Percentiles rank a stretch among this genome's conserved stretches.
phyloP scores from a whole-genome alignment of 2,888 invertebrate genomes.

The Caenorhabditis imperialis region DNA sequence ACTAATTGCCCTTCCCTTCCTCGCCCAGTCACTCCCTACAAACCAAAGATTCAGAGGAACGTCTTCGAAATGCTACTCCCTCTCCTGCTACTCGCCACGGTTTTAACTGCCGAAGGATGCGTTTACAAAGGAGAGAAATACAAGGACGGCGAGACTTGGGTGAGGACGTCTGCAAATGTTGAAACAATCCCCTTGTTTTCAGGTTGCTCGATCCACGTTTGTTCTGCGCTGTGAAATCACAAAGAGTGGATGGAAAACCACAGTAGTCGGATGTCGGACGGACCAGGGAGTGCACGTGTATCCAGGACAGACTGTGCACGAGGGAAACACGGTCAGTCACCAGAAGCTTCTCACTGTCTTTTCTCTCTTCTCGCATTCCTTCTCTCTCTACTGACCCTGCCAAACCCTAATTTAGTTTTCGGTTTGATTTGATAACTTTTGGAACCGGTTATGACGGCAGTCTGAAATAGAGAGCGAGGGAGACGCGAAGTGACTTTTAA shows the following conservation, averaged over 20 bases:
- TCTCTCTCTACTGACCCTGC: slow-evolving; percentile 12
- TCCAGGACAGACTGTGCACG: slow-evolving; percentile 63
- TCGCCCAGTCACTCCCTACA: not conserved
- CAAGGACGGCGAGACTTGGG: slow-evolving; percentile 66
- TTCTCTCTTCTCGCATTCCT: not conserved
- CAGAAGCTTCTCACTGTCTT: no score
- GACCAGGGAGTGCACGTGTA: slow-evolving; percentile 57
- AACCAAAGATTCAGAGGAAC: slow-evolving; percentile 6
- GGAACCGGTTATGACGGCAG: slow-evolving; percentile 27
- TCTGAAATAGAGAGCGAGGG: not conserved
- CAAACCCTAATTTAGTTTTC: slow-evolving; percentile 17
- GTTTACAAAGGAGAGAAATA: slow-evolving; percentile 61
- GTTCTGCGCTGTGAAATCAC: slow-evolving; percentile 63
- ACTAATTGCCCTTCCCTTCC: slow-evolving; percentile 4
- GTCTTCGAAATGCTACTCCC: not conserved
- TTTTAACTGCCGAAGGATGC: slow-evolving; percentile 34
- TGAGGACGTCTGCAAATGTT: no score
- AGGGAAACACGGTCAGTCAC: slow-evolving; percentile 62
- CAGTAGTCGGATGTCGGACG: slow-evolving; percentile 62
- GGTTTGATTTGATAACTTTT: slow-evolving; percentile 30
- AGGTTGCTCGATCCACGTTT: slow-evolving; percentile 66
- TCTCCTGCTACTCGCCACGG: slow-evolving; percentile 5
- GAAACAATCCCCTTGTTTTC: slow-evolving; percentile 10
- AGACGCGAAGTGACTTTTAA: slow-evolving; percentile 15
- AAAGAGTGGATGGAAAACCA: slow-evolving; percentile 62